Percentiles rank a stretch among this genome's conserved stretches.
Conservation (phyloP, 2,888 invertebrate species). For the Smittia aterrima region DNA sequence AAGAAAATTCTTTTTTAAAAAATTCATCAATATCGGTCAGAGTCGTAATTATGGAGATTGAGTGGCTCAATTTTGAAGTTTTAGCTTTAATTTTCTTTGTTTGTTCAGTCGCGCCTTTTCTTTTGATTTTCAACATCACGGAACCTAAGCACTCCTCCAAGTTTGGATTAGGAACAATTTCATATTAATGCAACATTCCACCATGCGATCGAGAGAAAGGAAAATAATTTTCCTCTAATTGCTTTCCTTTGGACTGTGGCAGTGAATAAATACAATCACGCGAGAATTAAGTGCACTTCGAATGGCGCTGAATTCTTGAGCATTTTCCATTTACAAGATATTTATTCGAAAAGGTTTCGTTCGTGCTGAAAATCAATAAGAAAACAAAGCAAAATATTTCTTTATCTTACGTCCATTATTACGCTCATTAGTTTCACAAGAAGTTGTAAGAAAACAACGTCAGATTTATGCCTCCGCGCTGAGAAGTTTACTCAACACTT, state of each 20-base stretch:
- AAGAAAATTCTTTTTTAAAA: too few relatives aligned
- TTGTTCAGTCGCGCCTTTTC: too few relatives aligned
- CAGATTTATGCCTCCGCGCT: background rate
- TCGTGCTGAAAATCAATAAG: conserved; percentile 10
- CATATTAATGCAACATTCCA: conserved; percentile 4
- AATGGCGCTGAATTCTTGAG: background rate
- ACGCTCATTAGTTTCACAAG: background rate
- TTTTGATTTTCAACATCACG: background rate
- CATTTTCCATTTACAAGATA: background rate
- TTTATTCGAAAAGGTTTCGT: background rate
- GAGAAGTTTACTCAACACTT: background rate
- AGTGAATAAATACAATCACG: conserved; percentile 32
- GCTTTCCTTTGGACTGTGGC: conserved; percentile 9
- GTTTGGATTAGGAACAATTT: too few relatives aligned
- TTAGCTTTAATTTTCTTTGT: too few relatives aligned
- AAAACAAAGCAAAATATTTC: background rate
- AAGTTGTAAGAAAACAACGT: background rate
- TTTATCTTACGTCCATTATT: background rate
- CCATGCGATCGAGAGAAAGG: conserved; percentile 28
- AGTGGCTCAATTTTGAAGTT: too few relatives aligned
- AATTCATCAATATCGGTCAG: too few relatives aligned
- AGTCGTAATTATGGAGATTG: too few relatives aligned
- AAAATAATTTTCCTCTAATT: conserved; percentile 34
- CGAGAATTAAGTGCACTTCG: conserved; percentile 23
- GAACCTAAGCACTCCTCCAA: background rate